Percentiles rank a stretch among this genome's conserved stretches.
These are phyloP conservation scores for Amblyjoppa fuscipennis DNA, from an alignment of 2,888 invertebrate species.

Conservation along the genomic window DNA sequence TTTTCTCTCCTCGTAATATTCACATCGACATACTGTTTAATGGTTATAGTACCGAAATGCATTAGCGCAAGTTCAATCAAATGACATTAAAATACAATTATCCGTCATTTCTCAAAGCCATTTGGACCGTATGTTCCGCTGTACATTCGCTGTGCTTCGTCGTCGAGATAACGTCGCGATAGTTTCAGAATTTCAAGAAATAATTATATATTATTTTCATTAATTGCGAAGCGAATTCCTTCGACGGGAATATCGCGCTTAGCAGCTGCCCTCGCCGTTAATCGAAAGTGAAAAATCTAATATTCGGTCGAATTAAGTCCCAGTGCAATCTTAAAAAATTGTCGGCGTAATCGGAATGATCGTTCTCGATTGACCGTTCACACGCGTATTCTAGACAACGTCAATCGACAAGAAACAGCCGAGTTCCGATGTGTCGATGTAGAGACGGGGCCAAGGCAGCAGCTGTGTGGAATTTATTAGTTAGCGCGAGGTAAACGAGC, in stretches of 20 bases:
- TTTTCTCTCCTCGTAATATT: constrained; percentile 23
- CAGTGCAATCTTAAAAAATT: neutral
- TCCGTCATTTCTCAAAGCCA: no score
- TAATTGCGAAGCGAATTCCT: constrained; percentile 45
- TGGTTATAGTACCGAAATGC: constrained; percentile 23
- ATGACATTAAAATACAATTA: neutral
- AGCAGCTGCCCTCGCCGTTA: constrained; percentile 30
- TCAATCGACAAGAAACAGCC: constrained; percentile 28
- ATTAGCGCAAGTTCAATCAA: constrained; percentile 35
- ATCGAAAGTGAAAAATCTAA: constrained; percentile 10
- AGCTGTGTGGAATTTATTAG: constrained; percentile 66
- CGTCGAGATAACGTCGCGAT: constrained; percentile 1
- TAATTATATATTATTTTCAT: constrained; percentile 31
- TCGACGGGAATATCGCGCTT: neutral
- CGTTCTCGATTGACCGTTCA: constrained; percentile 33
- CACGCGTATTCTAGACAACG: constrained; percentile 3
- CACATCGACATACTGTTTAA: constrained; percentile 25
- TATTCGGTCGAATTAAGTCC: neutral
- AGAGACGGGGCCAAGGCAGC: constrained; percentile 19
- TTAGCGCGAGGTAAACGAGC: constrained; percentile 60
- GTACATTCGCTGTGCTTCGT: neutral
- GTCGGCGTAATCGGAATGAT: constrained; percentile 1
- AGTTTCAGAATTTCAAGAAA: neutral
- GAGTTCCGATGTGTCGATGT: neutral
- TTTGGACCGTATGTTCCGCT: neutral